A percentile compares a stretch with the other conserved stretches of the same genome.
Evolutionary conservation across 2,888 invertebrate species (phyloP).

Genomic region (Heteromurus nitidus): DNA sequence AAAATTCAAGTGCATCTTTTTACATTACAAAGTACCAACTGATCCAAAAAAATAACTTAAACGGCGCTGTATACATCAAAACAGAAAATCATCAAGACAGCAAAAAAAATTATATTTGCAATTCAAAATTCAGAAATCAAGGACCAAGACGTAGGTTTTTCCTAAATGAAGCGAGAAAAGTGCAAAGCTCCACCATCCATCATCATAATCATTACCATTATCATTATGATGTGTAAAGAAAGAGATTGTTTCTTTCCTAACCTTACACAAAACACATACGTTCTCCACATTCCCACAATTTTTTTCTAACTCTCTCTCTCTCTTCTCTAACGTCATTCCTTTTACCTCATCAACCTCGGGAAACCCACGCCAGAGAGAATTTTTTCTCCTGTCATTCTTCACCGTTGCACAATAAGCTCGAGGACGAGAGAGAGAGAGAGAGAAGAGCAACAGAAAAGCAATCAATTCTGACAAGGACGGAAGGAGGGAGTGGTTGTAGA

Average conservation of each 20-base stretch:
- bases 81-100: too few relatives aligned
- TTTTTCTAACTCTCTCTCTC: not conserved
- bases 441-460: conserved; percentile 5
- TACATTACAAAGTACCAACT: too few relatives aligned
- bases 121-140: too few relatives aligned
- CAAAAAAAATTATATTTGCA: not conserved
- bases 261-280: conserved; percentile 13
- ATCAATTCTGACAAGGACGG: conserved; percentile 21
- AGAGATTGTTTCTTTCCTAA: not conserved
- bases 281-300: not conserved
- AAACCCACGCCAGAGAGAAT: conserved; percentile 11
- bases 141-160: not conserved
- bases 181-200: conserved; percentile 10
- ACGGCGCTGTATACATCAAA: too few relatives aligned
- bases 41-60: too few relatives aligned
- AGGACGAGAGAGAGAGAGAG: too few relatives aligned
- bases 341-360: conserved; percentile 1
- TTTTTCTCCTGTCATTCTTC: conserved; percentile 5
- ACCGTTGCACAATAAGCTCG: not conserved
- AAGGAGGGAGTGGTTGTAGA: conserved; percentile 31
- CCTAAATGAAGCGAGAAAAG: not conserved
- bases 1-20: too few relatives aligned
- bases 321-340: not conserved
- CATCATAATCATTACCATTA: not conserved
- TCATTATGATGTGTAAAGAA: not conserved